Percentiles rank a stretch among this genome's conserved stretches.
These are phyloP conservation scores for Apomyelois bistriatella DNA, from an alignment of 2,888 invertebrate species.

Conservation along the genomic window DNA sequence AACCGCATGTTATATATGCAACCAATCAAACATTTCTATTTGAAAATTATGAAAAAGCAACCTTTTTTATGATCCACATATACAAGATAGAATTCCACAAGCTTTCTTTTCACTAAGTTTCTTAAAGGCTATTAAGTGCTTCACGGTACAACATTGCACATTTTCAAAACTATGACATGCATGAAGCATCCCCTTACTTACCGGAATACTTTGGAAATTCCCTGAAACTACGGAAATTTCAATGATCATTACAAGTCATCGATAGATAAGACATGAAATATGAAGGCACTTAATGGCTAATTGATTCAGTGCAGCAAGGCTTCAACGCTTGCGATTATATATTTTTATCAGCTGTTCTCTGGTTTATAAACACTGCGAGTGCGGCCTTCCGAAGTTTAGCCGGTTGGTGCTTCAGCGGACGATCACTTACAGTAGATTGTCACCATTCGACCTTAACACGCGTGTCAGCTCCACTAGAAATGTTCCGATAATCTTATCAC, in stretches of 20 bases:
- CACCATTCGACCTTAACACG: background rate
- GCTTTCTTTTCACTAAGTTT: too few species aligned
- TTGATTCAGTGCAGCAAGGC: background rate
- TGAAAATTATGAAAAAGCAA: too few species aligned
- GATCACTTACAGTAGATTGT: background rate
- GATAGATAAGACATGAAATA: background rate
- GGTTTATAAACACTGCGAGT: constrained; percentile 2
- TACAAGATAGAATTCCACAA: too few species aligned
- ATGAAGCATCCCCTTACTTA: too few species aligned
- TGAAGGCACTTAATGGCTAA: background rate
- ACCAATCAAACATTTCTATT: too few species aligned
- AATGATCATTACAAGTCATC: background rate
- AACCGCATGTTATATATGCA: too few species aligned
- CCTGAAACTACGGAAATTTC: too few species aligned
- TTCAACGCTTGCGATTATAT: background rate
- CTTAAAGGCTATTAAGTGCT: too few species aligned
- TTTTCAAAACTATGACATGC: too few species aligned
- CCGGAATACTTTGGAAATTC: too few species aligned
- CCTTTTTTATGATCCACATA: too few species aligned
- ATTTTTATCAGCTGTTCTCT: background rate
- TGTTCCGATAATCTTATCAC: constrained; percentile 7
- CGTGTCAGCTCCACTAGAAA: background rate
- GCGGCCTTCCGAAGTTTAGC: constrained; percentile 5
- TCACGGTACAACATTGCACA: too few species aligned
- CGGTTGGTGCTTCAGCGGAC: background rate